Evolutionary conservation across 2,113 vertebrate species (phyloP).

Genomic region (Corapipo altera): DNA sequence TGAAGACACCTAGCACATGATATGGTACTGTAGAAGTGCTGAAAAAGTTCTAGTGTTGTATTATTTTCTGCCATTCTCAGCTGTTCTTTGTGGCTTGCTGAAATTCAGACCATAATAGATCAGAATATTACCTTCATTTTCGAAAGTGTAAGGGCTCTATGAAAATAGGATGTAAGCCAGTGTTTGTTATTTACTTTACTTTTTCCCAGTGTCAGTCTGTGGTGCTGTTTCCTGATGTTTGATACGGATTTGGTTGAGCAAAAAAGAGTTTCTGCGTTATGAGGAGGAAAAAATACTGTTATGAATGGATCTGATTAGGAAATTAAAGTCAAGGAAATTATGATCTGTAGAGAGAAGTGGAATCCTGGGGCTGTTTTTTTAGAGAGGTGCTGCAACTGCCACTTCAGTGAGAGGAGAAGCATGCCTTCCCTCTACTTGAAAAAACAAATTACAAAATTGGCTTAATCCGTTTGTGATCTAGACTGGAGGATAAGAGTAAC

Average conservation of each 20-base stretch:
- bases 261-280: not conserved
- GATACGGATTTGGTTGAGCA: not conserved
- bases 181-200: not conserved
- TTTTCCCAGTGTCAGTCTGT: not conserved
- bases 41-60: not conserved
- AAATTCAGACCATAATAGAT: not conserved
- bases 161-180: not conserved
- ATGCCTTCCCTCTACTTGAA: not conserved
- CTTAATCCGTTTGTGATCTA: not conserved
- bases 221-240: not conserved
- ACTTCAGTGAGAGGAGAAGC: not conserved
- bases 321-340: not conserved
- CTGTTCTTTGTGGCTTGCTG: not conserved
- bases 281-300: rapidly evolving
- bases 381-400: not conserved
- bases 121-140: not conserved
- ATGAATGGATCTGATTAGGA: not conserved
- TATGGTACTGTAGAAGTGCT: not conserved
- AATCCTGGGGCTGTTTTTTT: not conserved
- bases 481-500: not conserved
- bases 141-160: not conserved
- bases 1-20: not conserved
- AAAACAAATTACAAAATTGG: not conserved
- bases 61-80: not conserved
- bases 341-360: not conserved